A percentile compares a stretch with the other conserved stretches of the same genome.
phyloP scores from a whole-genome alignment of 2,888 invertebrate species.

The Chloromyia formosa region DNA sequence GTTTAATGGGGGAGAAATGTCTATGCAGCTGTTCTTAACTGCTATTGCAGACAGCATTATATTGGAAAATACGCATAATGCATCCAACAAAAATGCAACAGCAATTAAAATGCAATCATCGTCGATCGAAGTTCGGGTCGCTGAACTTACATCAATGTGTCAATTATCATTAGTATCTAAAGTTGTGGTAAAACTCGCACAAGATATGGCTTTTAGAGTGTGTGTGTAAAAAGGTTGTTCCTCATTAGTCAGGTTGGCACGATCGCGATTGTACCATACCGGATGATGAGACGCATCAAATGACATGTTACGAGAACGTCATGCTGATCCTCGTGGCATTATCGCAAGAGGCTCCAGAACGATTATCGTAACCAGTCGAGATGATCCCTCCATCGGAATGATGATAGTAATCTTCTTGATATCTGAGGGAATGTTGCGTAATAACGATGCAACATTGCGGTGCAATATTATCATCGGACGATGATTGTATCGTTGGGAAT shows the following conservation, averaged over 20 bases:
- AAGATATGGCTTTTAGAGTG: too few relatives aligned
- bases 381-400: not conserved
- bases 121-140: slow-evolving; percentile 2
- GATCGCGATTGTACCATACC: not conserved
- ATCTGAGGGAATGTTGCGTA: slow-evolving; percentile 29
- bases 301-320: slow-evolving; percentile 2
- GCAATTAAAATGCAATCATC: not conserved
- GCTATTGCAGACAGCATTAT: too few relatives aligned
- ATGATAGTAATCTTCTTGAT: not conserved
- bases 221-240: too few relatives aligned
- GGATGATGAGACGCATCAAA: not conserved
- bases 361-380: not conserved
- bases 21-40: not conserved
- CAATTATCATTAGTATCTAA: slow-evolving; percentile 12
- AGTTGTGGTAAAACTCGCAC: too few relatives aligned
- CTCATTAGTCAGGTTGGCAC: too few relatives aligned
- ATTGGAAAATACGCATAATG: not conserved
- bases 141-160: slow-evolving; percentile 30
- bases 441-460: not conserved
- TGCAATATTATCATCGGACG: slow-evolving; percentile 1
- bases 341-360: not conserved
- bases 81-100: not conserved
- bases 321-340: not conserved
- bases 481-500: not conserved
- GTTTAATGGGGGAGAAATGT: not conserved